phyloP scores from a whole-genome alignment of 2,113 vertebrate species.

The Pterocles gutturalis region DNA sequence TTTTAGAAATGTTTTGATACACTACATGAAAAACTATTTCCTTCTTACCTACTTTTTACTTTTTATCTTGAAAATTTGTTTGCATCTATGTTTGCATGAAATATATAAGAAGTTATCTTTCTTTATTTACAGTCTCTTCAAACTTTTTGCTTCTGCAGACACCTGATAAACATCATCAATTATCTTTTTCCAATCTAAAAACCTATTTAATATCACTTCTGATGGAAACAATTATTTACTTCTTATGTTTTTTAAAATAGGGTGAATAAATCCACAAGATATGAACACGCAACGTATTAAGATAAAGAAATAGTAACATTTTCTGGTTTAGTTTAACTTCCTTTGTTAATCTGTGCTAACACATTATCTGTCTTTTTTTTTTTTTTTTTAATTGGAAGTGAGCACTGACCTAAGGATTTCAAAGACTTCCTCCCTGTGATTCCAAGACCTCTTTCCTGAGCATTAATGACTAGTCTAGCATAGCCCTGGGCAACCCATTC shows the following conservation, averaged over 20 bases:
- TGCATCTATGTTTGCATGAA: not conserved
- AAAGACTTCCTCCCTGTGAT: not conserved
- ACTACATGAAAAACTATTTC: not conserved
- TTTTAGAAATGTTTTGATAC: not conserved
- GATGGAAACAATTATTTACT: not conserved
- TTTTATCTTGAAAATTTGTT: not conserved
- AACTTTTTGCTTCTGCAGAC: not conserved
- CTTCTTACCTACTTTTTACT: not conserved
- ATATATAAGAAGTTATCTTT: not conserved
- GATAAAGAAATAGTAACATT: not conserved
- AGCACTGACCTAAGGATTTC: not conserved
- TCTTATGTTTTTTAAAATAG: not conserved
- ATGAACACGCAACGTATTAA: not conserved
- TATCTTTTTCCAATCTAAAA: not conserved
- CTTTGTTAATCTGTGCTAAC: not conserved
- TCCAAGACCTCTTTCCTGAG: not conserved
- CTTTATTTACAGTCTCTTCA: not conserved
- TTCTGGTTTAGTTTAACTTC: not conserved
- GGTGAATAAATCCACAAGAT: not conserved
- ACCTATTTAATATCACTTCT: not conserved
- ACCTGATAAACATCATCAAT: not conserved
- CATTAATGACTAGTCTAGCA: not conserved
- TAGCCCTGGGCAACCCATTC: not conserved
- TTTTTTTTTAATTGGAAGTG: no score
- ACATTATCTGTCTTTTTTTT: not conserved